Evolutionary conservation across 2,113 vertebrate species (phyloP), one percentile per base, ranked within the genome.

Genomic region (Jacana jacana): DNA sequence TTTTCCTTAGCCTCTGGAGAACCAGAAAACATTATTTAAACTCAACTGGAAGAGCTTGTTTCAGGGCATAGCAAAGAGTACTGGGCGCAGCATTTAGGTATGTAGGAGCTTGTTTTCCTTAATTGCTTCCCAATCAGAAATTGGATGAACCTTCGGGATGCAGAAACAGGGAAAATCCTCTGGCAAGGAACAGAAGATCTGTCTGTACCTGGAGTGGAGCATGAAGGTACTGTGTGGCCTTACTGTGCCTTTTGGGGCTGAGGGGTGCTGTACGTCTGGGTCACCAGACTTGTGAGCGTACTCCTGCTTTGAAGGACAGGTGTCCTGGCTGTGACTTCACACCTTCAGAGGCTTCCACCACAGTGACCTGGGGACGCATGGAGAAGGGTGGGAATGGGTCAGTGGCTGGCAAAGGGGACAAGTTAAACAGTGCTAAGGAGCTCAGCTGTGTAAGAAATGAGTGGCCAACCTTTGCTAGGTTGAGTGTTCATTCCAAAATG

Each of bases 171-270:
- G 54, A 99, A 99, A 91, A 99, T 99, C 77, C 98, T 99, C 75
- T 99, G 99, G 99, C 99, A 99, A 97, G 99, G 99, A 92, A 99
- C 99, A 31, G 99, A 99, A 96, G 99, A 99, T 91, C 98, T 99
- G 39, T 99, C 99, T 19, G 97, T 99, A 78, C 99, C 99, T 51
- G 99, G 99, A 79, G 99, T 99, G 83, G 99, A 99, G 73, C 99
- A 99, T 87, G 99, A 99, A 99, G 99, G 99, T 99, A 99, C 60
- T 35, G 83, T 72, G 79, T 65, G 42, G 72, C 49, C 22, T 71
- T 13, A 6, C 2, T 73, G 54, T 69, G 46, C 18, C 2, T 70
- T 63, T 37, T 54, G 64, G 69, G 69, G 17, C 54, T 82, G 89
- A 61, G 25, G 35, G 37, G 52, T 88, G 31, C 64, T 79, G 19